Percentiles rank a stretch among this genome's conserved stretches.
These are phyloP conservation scores for Periophthalmus modestus DNA, from an alignment of 2,113 vertebrate genomes.

Conservation along the genomic window DNA sequence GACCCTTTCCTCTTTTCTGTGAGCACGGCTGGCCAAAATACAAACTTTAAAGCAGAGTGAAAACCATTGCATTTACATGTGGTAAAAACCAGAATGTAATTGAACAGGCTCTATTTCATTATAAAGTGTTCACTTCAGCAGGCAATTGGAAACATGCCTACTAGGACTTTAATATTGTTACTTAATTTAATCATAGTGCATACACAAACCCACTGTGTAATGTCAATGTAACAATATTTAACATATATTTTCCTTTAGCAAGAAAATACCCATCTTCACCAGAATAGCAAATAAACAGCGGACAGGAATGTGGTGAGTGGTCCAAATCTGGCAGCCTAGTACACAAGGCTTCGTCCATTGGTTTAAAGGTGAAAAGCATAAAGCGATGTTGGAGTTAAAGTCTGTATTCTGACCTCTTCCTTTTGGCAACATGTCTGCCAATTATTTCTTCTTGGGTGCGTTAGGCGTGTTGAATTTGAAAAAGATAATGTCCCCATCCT, in stretches of 20 bases:
- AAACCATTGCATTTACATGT: neutral
- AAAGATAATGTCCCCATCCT: conserved; percentile 99
- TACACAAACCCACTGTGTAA: neutral
- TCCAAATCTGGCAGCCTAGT: neutral
- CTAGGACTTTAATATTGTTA: neutral
- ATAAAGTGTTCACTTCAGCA: neutral
- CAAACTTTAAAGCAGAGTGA: neutral
- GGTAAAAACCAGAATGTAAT: neutral
- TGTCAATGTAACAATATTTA: neutral
- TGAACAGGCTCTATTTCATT: neutral
- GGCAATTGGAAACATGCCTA: neutral
- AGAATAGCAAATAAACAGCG: neutral
- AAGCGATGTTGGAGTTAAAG: conserved; percentile 37
- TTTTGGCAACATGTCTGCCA: conserved; percentile 35
- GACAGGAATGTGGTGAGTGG: conserved; percentile 12
- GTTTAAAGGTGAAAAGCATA: conserved; percentile 33
- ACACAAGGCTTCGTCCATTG: conserved; percentile 1
- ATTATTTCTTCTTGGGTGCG: conserved; percentile 97
- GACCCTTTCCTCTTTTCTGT: neutral
- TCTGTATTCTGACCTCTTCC: conserved; percentile 31
- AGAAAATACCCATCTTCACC: neutral
- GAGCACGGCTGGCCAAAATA: conserved; percentile 3
- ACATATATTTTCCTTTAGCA: neutral
- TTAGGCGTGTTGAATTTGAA: conserved; percentile 99
- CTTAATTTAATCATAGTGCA: neutral